phyloP scores from a whole-genome alignment of 2,888 invertebrate genomes.

The Callinectes sapidus region DNA sequence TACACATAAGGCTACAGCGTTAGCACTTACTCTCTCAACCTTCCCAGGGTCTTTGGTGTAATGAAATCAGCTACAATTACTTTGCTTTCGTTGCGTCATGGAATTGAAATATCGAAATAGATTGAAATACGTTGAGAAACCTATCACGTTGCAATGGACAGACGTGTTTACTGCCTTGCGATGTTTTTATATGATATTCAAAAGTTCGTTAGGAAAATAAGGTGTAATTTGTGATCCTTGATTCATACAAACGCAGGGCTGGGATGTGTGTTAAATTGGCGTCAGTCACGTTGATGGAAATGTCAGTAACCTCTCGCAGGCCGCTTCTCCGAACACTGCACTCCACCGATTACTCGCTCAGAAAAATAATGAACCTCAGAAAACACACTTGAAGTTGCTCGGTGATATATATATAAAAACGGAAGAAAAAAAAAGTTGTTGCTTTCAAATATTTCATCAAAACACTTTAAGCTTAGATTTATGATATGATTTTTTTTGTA shows the following conservation, averaged over 20 bases:
- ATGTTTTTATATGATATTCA: background rate
- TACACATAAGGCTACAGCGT: background rate
- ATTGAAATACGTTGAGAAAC: no score
- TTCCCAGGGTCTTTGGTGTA: background rate
- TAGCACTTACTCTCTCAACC: background rate
- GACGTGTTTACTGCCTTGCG: background rate
- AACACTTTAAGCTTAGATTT: no score
- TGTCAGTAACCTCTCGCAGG: background rate
- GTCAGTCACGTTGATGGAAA: background rate
- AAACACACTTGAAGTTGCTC: no score
- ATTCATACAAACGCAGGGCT: background rate
- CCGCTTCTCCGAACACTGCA: background rate
- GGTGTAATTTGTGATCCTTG: background rate
- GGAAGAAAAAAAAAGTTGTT: no score
- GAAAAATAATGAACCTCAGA: no score
- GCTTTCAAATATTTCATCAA: no score
- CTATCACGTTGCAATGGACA: background rate
- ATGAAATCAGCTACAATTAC: background rate
- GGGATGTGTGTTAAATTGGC: background rate
- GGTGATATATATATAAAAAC: no score
- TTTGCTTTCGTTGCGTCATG: background rate
- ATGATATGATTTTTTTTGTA: no score
- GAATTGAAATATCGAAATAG: no score
- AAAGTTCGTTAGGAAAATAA: background rate
- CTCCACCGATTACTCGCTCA: no score